phyloP scores from a whole-genome alignment of 2,797 vertebrate genomes.

The Euthynnus affinis region DNA sequence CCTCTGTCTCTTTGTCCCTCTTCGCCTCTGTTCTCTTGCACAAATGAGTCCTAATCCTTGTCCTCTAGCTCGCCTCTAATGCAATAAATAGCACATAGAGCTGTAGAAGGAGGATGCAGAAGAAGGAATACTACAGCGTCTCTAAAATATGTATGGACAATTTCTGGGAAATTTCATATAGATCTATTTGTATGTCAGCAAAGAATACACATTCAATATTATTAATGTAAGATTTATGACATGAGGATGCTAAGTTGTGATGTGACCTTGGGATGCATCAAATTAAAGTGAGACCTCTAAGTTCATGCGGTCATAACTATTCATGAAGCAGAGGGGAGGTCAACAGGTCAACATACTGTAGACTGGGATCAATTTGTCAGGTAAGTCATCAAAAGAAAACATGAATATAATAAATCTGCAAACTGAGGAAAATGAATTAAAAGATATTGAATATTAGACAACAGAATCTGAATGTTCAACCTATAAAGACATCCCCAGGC shows the following conservation, averaged over 20 bases:
- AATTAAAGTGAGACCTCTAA: conserved; percentile 28
- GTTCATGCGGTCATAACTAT: conserved; percentile 43
- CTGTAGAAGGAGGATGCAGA: conserved; percentile 13
- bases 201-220: background rate
- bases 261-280: conserved; percentile 37
- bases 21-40: conserved; percentile 49
- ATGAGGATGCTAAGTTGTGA: conserved; percentile 14
- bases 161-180: background rate
- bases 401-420: conserved; percentile 26
- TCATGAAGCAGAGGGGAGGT: conserved; percentile 37
- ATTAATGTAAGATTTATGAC: conserved; percentile 18
- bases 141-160: background rate
- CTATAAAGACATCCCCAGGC: background rate
- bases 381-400: conserved; percentile 10
- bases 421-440: background rate
- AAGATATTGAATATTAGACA: conserved; percentile 3
- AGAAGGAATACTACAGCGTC: background rate
- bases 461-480: background rate
- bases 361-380: conserved; percentile 27
- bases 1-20: conserved; percentile 44
- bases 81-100: conserved; percentile 24
- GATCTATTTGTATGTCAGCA: conserved; percentile 7
- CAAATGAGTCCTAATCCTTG: conserved; percentile 68
- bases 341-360: conserved; percentile 16
- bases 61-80: conserved; percentile 51